Percentiles rank a stretch among this genome's conserved stretches.
phyloP scores from a whole-genome alignment of 1,140 invertebrate genomes.

The Brachionus calyciflorus region DNA sequence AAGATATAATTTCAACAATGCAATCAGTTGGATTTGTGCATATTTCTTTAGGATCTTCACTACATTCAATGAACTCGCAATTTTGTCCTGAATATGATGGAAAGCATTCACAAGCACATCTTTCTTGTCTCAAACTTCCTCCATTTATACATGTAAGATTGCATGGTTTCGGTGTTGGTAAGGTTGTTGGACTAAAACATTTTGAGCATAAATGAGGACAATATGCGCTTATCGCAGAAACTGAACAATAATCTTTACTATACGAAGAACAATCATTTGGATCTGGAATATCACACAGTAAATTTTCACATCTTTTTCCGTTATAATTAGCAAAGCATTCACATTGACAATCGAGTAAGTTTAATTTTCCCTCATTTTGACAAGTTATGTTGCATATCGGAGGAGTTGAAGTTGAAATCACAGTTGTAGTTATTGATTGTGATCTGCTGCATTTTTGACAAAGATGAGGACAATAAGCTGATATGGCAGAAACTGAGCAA shows the following conservation, averaged over 20 bases:
- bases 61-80: not conserved
- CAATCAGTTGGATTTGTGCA: not conserved
- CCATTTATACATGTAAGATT: not conserved
- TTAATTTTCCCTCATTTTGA: too few relatives aligned
- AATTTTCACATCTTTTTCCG: too few relatives aligned
- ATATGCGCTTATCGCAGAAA: not conserved
- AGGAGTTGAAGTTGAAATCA: too few relatives aligned
- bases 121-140: too few relatives aligned
- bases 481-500: not conserved
- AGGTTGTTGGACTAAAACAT: not conserved
- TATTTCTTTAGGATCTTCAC: not conserved
- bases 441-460: not conserved
- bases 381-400: too few relatives aligned
- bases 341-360: too few relatives aligned
- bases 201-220: conserved; percentile 10
- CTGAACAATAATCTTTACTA: not conserved
- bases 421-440: not conserved
- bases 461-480: not conserved
- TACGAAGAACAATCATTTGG: too few relatives aligned
- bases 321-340: too few relatives aligned
- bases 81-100: too few relatives aligned
- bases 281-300: too few relatives aligned
- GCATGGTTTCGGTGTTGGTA: not conserved
- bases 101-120: too few relatives aligned
- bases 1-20: not conserved